phyloP scores from a whole-genome alignment of 2,113 vertebrate species.

The Chamaea fasciata region DNA sequence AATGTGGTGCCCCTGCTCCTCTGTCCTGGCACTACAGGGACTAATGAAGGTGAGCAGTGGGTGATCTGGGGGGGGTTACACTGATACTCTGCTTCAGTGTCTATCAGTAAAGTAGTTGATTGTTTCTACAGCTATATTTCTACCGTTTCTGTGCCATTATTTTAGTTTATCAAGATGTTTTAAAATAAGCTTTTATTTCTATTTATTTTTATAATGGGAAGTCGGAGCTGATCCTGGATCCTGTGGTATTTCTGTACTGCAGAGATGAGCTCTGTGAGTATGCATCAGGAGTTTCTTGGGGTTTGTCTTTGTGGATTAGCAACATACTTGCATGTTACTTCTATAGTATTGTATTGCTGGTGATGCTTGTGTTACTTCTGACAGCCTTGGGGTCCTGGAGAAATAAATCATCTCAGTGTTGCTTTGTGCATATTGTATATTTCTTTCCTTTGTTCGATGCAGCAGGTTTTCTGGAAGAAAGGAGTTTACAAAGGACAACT shows the following conservation, averaged over 20 bases:
- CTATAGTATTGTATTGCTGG: not conserved
- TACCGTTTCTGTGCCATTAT: not conserved
- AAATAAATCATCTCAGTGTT: not conserved
- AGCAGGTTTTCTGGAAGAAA: not conserved
- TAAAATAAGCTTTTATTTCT: slow-evolving; percentile 31
- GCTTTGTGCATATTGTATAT: not conserved
- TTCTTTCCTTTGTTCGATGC: not conserved
- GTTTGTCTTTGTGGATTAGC: not conserved
- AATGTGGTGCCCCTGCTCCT: not conserved
- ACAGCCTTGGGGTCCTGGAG: not conserved
- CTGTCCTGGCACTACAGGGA: not conserved
- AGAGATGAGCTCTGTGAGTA: slow-evolving; percentile 13
- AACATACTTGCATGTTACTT: not conserved
- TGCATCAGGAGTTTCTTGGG: not conserved
- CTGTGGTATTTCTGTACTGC: slow-evolving; percentile 9
- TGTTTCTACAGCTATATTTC: not conserved
- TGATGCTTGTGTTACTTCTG: not conserved
- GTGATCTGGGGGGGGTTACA: not conserved
- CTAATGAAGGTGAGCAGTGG: not conserved
- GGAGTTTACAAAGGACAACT: not conserved
- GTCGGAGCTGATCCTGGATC: not conserved
- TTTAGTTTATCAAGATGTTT: not conserved
- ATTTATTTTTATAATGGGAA: slow-evolving; percentile 9
- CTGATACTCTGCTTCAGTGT: not conserved
- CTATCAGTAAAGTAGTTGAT: not conserved